Percentiles rank a stretch among this genome's conserved stretches.
phyloP scores from a whole-genome alignment of 1,140 invertebrate species.

The Pogonognathellus flavescens region DNA sequence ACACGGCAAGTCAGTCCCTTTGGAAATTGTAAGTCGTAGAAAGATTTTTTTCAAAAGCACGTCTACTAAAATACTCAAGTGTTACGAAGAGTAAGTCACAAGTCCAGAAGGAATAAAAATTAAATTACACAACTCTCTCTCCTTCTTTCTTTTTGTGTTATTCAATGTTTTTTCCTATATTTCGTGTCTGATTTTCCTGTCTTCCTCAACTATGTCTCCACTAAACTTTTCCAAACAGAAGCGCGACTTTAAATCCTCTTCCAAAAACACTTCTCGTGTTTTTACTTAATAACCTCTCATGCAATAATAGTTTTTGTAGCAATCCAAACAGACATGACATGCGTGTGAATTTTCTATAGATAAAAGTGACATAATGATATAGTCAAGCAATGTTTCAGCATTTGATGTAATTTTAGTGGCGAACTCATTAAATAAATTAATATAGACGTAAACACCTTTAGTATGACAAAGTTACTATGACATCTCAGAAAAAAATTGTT shows the following conservation, averaged over 20 bases:
- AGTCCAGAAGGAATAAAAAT: slow-evolving; percentile 45
- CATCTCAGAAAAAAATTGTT: no score
- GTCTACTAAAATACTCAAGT: neutral
- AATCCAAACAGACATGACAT: no score
- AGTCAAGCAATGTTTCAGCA: no score
- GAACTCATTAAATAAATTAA: no score
- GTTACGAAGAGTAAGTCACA: slow-evolving; percentile 6
- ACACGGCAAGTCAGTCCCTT: neutral
- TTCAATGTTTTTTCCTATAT: slow-evolving; percentile 16
- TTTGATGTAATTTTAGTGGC: no score
- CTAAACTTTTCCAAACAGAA: slow-evolving; percentile 13
- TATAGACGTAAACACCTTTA: no score
- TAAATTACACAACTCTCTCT: slow-evolving; percentile 35
- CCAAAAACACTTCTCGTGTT: neutral
- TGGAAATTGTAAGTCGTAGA: neutral
- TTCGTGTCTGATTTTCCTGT: slow-evolving; percentile 4
- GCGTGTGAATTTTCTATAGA: no score
- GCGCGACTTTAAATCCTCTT: slow-evolving; percentile 28
- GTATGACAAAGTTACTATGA: no score
- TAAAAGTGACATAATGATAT: neutral
- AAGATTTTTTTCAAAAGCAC: slow-evolving; percentile 28
- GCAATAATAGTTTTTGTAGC: neutral
- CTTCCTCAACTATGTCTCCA: slow-evolving; percentile 4
- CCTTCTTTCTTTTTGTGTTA: neutral
- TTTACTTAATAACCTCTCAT: slow-evolving; percentile 1